A percentile compares a stretch with the other conserved stretches of the same genome.
These are phyloP conservation scores for Dryobotodes eremita DNA, from an alignment of 2,888 invertebrate species.

Conservation along the genomic window DNA sequence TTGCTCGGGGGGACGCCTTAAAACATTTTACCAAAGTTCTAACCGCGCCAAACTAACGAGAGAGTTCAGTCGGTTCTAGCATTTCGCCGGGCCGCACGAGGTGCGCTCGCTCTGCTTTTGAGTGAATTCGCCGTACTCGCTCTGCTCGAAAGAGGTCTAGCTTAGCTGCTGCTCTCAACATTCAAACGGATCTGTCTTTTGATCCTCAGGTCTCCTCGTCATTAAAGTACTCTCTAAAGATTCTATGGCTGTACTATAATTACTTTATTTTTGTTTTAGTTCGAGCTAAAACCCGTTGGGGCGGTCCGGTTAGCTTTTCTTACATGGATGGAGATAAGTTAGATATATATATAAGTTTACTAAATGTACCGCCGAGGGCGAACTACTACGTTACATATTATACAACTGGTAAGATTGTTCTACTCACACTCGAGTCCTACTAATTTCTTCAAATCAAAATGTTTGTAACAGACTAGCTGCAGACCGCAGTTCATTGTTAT, in stretches of 20 bases:
- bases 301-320: accelerated
- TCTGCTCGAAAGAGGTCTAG: neutral
- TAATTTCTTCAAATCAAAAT: neutral
- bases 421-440: neutral
- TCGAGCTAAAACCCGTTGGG: accelerated
- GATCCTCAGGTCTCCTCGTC: neutral
- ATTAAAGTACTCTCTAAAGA: neutral
- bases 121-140: neutral
- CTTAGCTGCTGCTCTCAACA: too few relatives aligned
- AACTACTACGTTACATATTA: accelerated
- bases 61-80: neutral
- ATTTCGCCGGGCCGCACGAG: neutral
- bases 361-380: neutral
- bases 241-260: neutral
- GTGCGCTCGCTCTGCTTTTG: neutral
- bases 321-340: accelerated
- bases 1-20: too few relatives aligned
- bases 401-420: neutral
- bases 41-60: neutral
- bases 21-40: neutral
- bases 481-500: neutral
- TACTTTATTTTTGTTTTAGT: constrained; percentile 6
- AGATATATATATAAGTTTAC: neutral
- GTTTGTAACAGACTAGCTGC: neutral
- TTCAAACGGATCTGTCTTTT: neutral